phyloP scores from a whole-genome alignment of 2,113 vertebrate genomes.

The Herpailurus yagouaroundi region DNA sequence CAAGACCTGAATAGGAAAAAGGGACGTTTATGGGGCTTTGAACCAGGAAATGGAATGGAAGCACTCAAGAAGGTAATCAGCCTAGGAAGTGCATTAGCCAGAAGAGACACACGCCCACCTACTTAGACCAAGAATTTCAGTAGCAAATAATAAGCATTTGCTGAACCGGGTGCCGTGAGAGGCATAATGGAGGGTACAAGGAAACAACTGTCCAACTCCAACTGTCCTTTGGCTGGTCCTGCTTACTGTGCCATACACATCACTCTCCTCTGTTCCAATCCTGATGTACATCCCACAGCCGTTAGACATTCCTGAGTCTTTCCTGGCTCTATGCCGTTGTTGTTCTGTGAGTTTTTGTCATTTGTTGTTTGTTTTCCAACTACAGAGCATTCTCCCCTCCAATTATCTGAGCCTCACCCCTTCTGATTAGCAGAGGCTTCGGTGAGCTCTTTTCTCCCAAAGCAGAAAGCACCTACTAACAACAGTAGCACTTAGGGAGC shows the following conservation, averaged over 20 bases:
- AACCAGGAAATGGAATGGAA: background rate
- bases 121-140: background rate
- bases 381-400: background rate
- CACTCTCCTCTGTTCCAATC: background rate
- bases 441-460: background rate
- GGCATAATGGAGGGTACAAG: fast-evolving
- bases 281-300: fast-evolving
- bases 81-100: background rate
- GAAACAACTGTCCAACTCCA: too few species aligned
- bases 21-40: background rate
- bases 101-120: background rate
- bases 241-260: background rate
- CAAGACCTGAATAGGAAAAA: background rate
- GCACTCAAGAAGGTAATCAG: background rate
- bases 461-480: background rate
- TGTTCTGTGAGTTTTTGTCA: background rate
- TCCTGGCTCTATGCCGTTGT: background rate
- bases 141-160: background rate
- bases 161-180: fast-evolving
- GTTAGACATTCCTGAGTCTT: background rate
- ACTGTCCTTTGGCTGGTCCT: background rate
- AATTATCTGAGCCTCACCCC: background rate
- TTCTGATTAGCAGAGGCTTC: background rate
- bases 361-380: background rate
- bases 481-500: too few species aligned